These are phyloP conservation scores for Phalloptychus januarius DNA, from an alignment of 2,797 vertebrate genomes.

Conservation along the genomic window DNA sequence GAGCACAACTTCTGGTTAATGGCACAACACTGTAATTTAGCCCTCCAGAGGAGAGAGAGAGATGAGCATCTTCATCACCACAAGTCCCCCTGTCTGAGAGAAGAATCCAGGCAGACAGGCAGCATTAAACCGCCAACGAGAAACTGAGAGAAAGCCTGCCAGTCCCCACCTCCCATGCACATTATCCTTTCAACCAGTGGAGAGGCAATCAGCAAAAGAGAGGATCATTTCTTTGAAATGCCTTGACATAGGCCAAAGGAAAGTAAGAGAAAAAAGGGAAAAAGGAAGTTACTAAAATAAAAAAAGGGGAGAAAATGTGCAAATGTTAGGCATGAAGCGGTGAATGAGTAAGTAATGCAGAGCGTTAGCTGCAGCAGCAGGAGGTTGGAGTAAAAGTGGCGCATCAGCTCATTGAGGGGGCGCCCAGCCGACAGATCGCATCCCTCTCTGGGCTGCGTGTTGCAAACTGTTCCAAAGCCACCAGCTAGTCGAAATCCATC, in stretches of 20 bases:
- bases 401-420: slow-evolving; percentile 27
- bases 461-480: slow-evolving; percentile 55
- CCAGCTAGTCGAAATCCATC: slow-evolving; percentile 57
- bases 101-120: slow-evolving; percentile 48
- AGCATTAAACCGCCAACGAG: slow-evolving; percentile 44
- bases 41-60: slow-evolving; percentile 74
- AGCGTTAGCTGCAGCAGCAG: slow-evolving; percentile 15
- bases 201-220: slow-evolving; percentile 40
- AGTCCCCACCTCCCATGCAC: slow-evolving; percentile 39
- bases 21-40: slow-evolving; percentile 76
- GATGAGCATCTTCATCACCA: slow-evolving; percentile 78
- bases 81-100: slow-evolving; percentile 53
- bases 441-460: slow-evolving; percentile 37
- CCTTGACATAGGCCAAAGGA: slow-evolving; percentile 49
- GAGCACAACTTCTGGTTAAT: slow-evolving; percentile 78
- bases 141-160: slow-evolving; percentile 34
- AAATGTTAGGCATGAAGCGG: slow-evolving; percentile 8
- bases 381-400: slow-evolving; percentile 18
- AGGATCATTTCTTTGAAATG: slow-evolving; percentile 49
- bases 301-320: slow-evolving; percentile 28
- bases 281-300: slow-evolving; percentile 11
- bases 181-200: slow-evolving; percentile 56
- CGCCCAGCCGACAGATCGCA: slow-evolving; percentile 25
- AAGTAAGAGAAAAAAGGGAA: slow-evolving; percentile 13
- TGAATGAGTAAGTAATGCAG: slow-evolving; percentile 5